phyloP scores from a whole-genome alignment of 2,113 vertebrate genomes.

The Oceanites oceanicus region DNA sequence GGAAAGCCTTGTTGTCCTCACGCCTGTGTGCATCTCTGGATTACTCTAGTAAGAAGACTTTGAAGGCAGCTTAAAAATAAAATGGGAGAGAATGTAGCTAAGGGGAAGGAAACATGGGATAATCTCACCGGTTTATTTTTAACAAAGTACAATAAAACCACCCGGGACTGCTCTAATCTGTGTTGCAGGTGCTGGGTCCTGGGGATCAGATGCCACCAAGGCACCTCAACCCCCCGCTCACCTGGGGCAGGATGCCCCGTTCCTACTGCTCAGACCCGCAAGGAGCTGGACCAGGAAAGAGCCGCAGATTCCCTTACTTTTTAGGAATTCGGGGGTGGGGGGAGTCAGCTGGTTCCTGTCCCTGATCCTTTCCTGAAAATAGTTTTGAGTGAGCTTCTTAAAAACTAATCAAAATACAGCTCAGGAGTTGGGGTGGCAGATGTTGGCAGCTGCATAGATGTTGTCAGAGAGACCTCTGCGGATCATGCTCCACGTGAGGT shows the following conservation, averaged over 20 bases:
- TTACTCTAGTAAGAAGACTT: background rate
- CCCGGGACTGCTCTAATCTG: background rate
- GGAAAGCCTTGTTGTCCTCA: background rate
- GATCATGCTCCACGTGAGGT: background rate
- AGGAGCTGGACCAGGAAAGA: background rate
- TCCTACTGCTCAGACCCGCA: background rate
- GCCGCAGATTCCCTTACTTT: background rate
- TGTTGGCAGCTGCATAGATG: background rate
- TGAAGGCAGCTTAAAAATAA: conserved; percentile 20
- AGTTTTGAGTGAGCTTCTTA: conserved; percentile 26
- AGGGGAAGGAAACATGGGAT: background rate
- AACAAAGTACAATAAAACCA: background rate
- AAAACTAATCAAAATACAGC: conserved; percentile 17
- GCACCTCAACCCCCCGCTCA: background rate
- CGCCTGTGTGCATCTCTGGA: background rate
- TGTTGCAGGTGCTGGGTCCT: background rate
- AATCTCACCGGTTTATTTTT: conserved; percentile 49
- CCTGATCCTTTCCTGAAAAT: background rate
- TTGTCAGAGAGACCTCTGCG: background rate
- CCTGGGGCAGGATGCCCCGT: background rate
- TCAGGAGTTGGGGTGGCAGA: conserved; percentile 13
- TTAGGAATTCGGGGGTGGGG: fast-evolving
- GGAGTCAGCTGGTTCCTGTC: background rate
- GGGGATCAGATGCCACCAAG: background rate
- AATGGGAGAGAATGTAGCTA: background rate